A percentile compares a stretch with the other conserved stretches of the same genome.
These are phyloP conservation scores for Cephus spinipes DNA, from an alignment of 2,888 invertebrate genomes.

Conservation along the genomic window DNA sequence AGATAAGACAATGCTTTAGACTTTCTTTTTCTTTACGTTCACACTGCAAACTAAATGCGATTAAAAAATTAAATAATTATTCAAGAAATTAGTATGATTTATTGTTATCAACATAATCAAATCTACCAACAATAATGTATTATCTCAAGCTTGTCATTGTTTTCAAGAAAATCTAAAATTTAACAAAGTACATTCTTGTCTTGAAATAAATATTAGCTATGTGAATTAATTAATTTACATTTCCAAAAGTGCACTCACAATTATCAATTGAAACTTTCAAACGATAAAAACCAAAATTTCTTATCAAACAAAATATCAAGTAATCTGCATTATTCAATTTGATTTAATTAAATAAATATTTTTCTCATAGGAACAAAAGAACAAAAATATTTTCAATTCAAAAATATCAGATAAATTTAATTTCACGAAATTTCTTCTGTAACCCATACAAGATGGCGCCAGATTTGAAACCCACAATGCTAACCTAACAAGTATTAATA, in stretches of 20 bases:
- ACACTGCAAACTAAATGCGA: background rate
- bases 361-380: background rate
- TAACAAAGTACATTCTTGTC: background rate
- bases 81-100: background rate
- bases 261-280: background rate
- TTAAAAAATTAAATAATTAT: background rate
- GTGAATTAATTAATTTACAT: background rate
- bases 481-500: conserved; percentile 24
- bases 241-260: background rate
- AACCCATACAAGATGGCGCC: background rate
- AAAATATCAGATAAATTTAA: background rate
- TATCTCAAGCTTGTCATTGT: background rate
- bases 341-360: background rate
- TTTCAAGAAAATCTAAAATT: background rate
- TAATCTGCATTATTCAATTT: background rate
- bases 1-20: background rate
- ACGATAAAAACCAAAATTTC: background rate
- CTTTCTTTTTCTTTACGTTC: background rate
- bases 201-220: background rate
- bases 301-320: background rate
- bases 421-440: background rate
- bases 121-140: background rate
- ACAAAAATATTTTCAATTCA: background rate
- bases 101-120: background rate
- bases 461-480: conserved; percentile 15